Evolutionary conservation across 1,140 invertebrate genomes (phyloP).

Genomic region (Nylanderia fulva): DNA sequence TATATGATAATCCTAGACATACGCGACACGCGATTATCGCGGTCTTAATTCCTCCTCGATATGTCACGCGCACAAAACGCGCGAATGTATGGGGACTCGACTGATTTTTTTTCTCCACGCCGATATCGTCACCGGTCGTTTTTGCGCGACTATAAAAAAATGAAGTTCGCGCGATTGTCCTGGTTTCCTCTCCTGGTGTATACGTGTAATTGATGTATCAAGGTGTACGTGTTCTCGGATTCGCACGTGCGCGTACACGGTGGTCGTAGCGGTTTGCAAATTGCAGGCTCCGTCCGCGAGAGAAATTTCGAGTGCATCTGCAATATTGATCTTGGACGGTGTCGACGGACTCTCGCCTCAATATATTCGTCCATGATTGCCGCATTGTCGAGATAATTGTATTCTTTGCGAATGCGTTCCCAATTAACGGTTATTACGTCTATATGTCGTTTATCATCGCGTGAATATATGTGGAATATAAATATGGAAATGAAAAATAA

Average conservation of each 20-base stretch:
- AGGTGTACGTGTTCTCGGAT: neutral
- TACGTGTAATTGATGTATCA: neutral
- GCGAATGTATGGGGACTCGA: no score
- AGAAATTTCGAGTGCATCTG: conserved; percentile 43
- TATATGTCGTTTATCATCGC: neutral
- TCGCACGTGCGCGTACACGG: neutral
- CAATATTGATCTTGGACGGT: conserved; percentile 41
- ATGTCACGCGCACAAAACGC: conserved; percentile 39
- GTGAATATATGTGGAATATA: conserved; percentile 1
- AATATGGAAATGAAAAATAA: conserved; percentile 16
- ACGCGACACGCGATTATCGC: conserved; percentile 65
- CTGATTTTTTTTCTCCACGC: conserved; percentile 51
- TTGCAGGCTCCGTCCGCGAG: conserved; percentile 8
- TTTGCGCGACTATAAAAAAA: conserved; percentile 39
- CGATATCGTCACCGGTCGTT: neutral
- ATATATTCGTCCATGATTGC: conserved; percentile 20
- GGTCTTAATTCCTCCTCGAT: conserved; percentile 62
- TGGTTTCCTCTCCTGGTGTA: conserved; percentile 38
- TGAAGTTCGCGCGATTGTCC: conserved; percentile 20
- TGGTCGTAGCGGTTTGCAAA: conserved; percentile 30
- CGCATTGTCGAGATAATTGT: conserved; percentile 42
- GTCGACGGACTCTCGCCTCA: conserved; percentile 5
- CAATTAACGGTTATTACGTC: conserved; percentile 37
- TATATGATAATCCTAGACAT: conserved; percentile 65
- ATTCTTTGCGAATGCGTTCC: neutral